phyloP scores from a whole-genome alignment of 2,888 invertebrate species.

The Hydrotaea diabolus region DNA sequence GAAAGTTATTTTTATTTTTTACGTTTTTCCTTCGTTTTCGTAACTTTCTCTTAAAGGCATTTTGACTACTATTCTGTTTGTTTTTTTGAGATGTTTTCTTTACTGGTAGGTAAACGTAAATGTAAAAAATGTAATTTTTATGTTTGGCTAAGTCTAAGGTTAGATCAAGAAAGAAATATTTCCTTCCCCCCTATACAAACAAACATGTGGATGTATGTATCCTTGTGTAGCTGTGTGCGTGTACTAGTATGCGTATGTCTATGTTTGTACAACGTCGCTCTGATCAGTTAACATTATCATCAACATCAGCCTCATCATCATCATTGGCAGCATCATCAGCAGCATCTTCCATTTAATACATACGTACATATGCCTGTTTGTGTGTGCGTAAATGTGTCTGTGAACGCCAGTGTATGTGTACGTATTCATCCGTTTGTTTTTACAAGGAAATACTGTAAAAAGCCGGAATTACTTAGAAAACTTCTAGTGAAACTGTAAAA shows the following conservation, averaged over 20 bases:
- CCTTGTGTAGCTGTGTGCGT: neutral
- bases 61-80: conserved; percentile 27
- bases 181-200: conserved; percentile 16
- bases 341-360: conserved; percentile 52
- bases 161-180: conserved; percentile 28
- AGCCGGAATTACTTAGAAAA: conserved; percentile 56
- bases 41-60: neutral
- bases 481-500: conserved; percentile 48
- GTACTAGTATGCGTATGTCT: too few species aligned
- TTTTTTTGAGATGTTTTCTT: conserved; percentile 33
- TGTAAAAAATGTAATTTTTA: conserved; percentile 45
- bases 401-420: conserved; percentile 65
- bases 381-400: neutral
- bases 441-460: conserved; percentile 57
- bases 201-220: neutral
- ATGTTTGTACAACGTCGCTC: neutral
- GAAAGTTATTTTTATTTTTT: conserved; percentile 6
- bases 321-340: conserved; percentile 32
- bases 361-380: neutral
- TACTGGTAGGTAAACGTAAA: conserved; percentile 38
- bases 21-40: neutral
- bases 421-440: conserved; percentile 62
- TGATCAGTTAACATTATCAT: conserved; percentile 59
- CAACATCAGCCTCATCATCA: conserved; percentile 38
- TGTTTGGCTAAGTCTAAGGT: conserved; percentile 50